Conservation (phyloP, 2,797 vertebrate genomes). For the Eremophila alpestris region DNA sequence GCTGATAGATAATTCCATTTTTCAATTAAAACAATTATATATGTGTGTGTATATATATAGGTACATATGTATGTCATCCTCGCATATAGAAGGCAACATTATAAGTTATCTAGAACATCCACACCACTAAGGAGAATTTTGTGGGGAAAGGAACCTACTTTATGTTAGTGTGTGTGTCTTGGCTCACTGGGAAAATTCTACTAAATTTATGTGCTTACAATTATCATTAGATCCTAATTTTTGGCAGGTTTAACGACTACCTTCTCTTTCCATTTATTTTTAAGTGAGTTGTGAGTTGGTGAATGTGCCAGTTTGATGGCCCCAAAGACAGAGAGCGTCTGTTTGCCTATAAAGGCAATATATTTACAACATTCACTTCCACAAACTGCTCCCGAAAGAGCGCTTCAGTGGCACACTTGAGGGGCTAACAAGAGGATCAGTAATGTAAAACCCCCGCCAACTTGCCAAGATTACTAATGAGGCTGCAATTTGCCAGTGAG, state of each 20-base stretch:
- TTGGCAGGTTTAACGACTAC: constrained; percentile 12
- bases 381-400: constrained; percentile 26
- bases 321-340: constrained; percentile 37
- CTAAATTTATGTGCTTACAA: constrained; percentile 2
- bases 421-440: constrained; percentile 37
- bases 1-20: background rate
- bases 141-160: background rate
- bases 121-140: background rate
- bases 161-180: background rate
- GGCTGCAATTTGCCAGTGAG: constrained; percentile 5
- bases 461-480: constrained; percentile 38
- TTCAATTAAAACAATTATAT: background rate
- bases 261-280: constrained; percentile 30
- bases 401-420: constrained; percentile 13
- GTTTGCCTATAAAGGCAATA: constrained; percentile 53
- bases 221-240: constrained; percentile 7
- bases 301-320: background rate
- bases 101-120: background rate
- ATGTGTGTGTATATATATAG: too few relatives aligned
- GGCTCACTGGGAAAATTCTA: background rate
- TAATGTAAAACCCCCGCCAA: background rate
- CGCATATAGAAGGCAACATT: background rate
- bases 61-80: background rate
- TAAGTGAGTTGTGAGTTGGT: background rate
- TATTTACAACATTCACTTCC: constrained; percentile 35